phyloP scores from a whole-genome alignment of 2,888 invertebrate genomes.

The Adelphocoris suturalis region DNA sequence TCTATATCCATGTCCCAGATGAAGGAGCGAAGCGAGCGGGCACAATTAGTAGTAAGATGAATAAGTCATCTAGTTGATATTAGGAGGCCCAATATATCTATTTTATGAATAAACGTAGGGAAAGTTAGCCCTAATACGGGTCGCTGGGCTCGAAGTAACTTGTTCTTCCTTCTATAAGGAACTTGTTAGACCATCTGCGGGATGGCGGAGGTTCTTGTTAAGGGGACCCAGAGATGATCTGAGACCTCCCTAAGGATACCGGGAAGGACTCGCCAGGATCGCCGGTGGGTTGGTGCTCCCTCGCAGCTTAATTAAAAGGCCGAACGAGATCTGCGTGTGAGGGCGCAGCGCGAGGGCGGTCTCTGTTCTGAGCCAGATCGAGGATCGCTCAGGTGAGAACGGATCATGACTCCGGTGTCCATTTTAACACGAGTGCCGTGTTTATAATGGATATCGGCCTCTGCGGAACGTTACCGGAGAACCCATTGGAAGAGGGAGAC shows the following conservation, averaged over 20 bases:
- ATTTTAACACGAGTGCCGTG: neutral
- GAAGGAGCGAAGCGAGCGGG: no score
- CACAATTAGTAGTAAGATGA: no score
- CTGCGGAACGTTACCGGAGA: conserved; percentile 15
- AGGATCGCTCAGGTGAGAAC: conserved; percentile 33
- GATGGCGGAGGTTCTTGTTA: conserved; percentile 29
- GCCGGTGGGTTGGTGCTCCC: neutral
- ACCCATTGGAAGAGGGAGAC: neutral
- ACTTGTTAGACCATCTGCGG: conserved; percentile 27
- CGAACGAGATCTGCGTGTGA: conserved; percentile 33
- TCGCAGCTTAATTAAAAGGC: conserved; percentile 8
- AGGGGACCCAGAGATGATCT: conserved; percentile 38
- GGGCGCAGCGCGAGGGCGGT: conserved; percentile 37
- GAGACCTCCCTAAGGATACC: conserved; percentile 41
- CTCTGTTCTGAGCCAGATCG: conserved; percentile 8
- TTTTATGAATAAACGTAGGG: no score
- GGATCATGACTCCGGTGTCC: conserved; percentile 39
- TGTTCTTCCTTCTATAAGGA: neutral
- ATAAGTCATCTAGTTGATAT: no score
- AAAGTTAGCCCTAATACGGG: no score
- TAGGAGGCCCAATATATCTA: no score
- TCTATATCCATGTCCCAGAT: no score
- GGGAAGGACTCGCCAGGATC: conserved; percentile 9
- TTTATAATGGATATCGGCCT: neutral
- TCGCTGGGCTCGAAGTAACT: neutral